phyloP scores from a whole-genome alignment of 2,888 invertebrate genomes.

The Trissolcus japonicus region DNA sequence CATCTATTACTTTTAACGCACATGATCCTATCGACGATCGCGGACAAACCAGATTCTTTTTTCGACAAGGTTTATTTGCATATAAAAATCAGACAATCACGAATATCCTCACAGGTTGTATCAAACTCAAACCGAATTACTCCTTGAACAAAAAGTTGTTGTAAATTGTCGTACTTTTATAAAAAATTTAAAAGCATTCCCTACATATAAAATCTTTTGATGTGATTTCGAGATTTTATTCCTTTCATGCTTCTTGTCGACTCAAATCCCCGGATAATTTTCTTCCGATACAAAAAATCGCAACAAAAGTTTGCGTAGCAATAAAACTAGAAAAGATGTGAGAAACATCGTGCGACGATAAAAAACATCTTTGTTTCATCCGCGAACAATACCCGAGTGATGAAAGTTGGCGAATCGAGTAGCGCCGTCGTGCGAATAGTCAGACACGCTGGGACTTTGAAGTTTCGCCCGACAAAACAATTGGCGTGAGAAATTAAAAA shows the following conservation, averaged over 20 bases:
- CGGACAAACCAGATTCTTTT: constrained; percentile 38
- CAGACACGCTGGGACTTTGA: constrained; percentile 17
- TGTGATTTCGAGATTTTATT: too few relatives aligned
- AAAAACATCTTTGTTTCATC: constrained; percentile 46
- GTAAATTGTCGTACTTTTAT: too few relatives aligned
- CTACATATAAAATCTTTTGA: not conserved
- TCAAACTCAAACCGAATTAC: too few relatives aligned
- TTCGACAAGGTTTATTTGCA: not conserved
- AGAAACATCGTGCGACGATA: constrained; percentile 17
- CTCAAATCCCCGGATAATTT: constrained; percentile 1
- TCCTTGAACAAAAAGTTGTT: too few relatives aligned
- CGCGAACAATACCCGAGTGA: constrained; percentile 42
- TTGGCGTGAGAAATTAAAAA: constrained; percentile 47
- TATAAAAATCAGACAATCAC: too few relatives aligned
- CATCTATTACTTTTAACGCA: constrained; percentile 50
- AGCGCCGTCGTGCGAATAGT: constrained; percentile 41
- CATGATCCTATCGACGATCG: constrained; percentile 32
- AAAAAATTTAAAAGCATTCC: too few relatives aligned
- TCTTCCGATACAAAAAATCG: not conserved
- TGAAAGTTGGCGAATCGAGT: constrained; percentile 50
- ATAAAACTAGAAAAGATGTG: constrained; percentile 4
- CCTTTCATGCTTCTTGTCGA: too few relatives aligned
- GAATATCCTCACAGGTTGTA: too few relatives aligned
- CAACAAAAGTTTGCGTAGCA: not conserved
- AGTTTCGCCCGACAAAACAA: constrained; percentile 18